These are phyloP conservation scores for Palythoa grandis DNA, from an alignment of 92 coral and sea anemone species.

Conservation along the genomic window DNA sequence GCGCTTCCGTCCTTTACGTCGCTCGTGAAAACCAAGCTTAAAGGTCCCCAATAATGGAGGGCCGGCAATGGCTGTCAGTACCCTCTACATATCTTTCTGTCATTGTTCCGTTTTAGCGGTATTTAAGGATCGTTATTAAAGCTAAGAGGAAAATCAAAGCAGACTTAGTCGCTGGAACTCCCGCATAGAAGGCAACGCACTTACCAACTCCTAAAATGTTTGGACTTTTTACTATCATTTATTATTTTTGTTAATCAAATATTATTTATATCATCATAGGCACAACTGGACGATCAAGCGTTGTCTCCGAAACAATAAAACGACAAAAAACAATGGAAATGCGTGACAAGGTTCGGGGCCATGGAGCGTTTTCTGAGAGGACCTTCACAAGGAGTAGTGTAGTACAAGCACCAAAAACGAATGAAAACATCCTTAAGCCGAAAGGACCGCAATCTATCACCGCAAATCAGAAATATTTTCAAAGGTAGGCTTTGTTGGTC, in stretches of 20 bases:
- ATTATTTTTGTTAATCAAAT: not conserved
- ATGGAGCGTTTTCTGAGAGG: conserved; percentile 89
- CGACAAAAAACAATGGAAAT: conserved; percentile 80
- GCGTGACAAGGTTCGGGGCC: conserved; percentile 94
- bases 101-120: too few species aligned
- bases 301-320: conserved; percentile 66
- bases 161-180: too few species aligned
- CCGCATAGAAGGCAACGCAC: too few species aligned
- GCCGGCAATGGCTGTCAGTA: too few species aligned
- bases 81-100: too few species aligned
- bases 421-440: not conserved
- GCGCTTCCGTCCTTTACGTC: too few species aligned
- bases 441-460: not conserved
- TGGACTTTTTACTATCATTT: too few species aligned
- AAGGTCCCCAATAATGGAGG: too few species aligned
- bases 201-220: too few species aligned
- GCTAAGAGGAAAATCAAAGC: too few species aligned
- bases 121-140: too few species aligned
- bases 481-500: not conserved
- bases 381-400: conserved; percentile 73
- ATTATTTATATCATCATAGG: conserved; percentile 11
- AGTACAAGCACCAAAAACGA: not conserved
- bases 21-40: too few species aligned
- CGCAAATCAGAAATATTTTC: conserved; percentile 16
- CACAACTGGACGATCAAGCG: conserved; percentile 68